Base-by-base conservation (phyloP, 2,113 vertebrate species). In the Osmerus eperlanus region DNA sequence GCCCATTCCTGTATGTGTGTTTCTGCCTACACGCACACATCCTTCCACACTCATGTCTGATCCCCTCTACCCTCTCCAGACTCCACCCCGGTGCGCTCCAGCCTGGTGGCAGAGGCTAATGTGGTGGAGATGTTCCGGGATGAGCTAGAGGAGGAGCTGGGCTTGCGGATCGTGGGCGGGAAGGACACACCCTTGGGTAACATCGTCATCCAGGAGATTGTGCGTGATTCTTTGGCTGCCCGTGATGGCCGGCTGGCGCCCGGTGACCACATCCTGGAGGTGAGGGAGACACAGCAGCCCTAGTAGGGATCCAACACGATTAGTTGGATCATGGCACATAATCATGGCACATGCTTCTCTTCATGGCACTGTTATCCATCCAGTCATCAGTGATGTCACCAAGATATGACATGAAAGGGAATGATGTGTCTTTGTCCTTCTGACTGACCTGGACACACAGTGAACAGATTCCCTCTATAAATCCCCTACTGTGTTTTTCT, bases 211-310 rank as follows among this genome's bases (percentile, higher is more conserved):
- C 96, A 97, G 83, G 95, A 96, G 58, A 90, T 96, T 23, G 76
- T 95, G 69, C 81, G 89, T 56, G 95, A 96, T 83, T 95, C 94
- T 1, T 77, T 94, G 65, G 75, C 92, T 5, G 92, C 92, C 71
- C 85, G 91, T 1, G 94, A 96, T 75, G 94, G 94, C 76, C 93
- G 90, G 73, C 91, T 97, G 84, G 93, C 95, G 29, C 95, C 96
- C 1, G 95, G 96, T 65, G 96, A 97, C 74, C 96, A 97, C 71
- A 95, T 97, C 81, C 89, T 96, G 32, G 96, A 97, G 94, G 95
- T 96, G 76, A 91, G 65, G 32, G 16, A 21, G 61, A 54, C 13
- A 54, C 13, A 0, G 19, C 1, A 9, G 62, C 29, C 29, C 62
- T 8, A 32, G 32, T 7, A 36, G 32, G 32, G 5, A 36, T 36